A percentile compares a stretch with the other conserved stretches of the same genome.
These are phyloP conservation scores for Sorex maritimensis DNA, from an alignment of 2,797 vertebrate species.

Conservation along the genomic window DNA sequence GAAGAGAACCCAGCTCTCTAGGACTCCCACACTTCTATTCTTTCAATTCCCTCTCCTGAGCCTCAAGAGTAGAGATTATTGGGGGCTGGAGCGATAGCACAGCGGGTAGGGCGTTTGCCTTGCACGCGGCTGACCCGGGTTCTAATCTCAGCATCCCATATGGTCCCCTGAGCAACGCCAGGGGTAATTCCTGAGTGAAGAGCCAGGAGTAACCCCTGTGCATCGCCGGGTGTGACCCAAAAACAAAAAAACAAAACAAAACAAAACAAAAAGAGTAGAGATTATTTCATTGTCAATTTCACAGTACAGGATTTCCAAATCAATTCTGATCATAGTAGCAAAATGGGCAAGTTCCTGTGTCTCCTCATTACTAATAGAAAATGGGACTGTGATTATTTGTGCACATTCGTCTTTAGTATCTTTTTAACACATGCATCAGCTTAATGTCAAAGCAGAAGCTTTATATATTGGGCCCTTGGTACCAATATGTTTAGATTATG, in stretches of 20 bases:
- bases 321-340: constrained; percentile 56
- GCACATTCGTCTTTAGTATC: constrained; percentile 74
- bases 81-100: too few relatives aligned
- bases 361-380: constrained; percentile 58
- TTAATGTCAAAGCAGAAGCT: constrained; percentile 73
- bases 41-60: neutral
- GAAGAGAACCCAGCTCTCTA: neutral
- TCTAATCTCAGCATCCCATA: too few relatives aligned
- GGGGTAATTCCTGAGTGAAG: too few relatives aligned
- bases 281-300: neutral
- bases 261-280: neutral
- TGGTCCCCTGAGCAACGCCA: too few relatives aligned
- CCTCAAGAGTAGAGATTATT: neutral
- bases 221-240: too few relatives aligned
- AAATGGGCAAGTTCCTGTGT: neutral
- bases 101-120: too few relatives aligned
- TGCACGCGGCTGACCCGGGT: too few relatives aligned
- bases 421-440: constrained; percentile 71
- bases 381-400: constrained; percentile 58
- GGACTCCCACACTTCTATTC: neutral
- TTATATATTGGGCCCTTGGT: constrained; percentile 69
- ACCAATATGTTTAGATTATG: constrained; percentile 69
- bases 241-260: too few relatives aligned
- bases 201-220: too few relatives aligned
- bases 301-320: constrained; percentile 49